Base-by-base conservation (phyloP, 1,140 invertebrate genomes). In the Cyclargus thomasi region DNA sequence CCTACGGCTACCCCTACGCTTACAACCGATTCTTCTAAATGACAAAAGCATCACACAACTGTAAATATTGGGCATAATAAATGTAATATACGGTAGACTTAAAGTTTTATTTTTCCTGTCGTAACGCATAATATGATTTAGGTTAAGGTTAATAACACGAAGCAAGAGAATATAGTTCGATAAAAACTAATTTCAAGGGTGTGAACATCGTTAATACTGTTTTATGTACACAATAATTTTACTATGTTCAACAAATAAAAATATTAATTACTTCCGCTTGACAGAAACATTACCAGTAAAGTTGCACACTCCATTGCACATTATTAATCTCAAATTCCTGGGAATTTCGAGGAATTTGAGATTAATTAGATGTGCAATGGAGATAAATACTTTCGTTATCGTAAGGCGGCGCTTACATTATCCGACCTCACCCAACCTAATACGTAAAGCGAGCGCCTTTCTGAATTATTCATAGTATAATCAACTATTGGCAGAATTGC, bases 1-100 rank as follows among this genome's bases (percentile, higher is more conserved):
- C 70, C 23, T 47, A 47, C 14, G 39, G 39, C 39, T 47, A 47
- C 39, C 39, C 23, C 59, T 62, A 62, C 59, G 20, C 59, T 36
- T 77, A 73, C 62, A 65, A 62, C 20, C 72, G 70, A 29, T 65
- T 66, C 65, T 70, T 72, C 59, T 74, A 69, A 70, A 67, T 63
- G 22, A 65, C 53, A 14, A n/a, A 35, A 16, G 17, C 16, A 39
- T 35, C 18, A 14, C 10, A 17, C 16, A 39, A 20, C 29, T 64
- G 63, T 64, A 64, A 64, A 64, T 64, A 64, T 35, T 20, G 11
- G 39, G 29, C 29, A 20, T 64, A 64, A 64, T 64, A 64, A 64
- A 64, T 18, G 29, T 63, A 36, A 35, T 64, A 39, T 39, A 18
- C 21, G n/a, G 6, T 62, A 62, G 16, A 16, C 11, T 11, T 11